A percentile compares a stretch with the other conserved stretches of the same genome.
Evolutionary conservation across 2,797 vertebrate species (phyloP).

Genomic region (Phylloscopus collybita): DNA sequence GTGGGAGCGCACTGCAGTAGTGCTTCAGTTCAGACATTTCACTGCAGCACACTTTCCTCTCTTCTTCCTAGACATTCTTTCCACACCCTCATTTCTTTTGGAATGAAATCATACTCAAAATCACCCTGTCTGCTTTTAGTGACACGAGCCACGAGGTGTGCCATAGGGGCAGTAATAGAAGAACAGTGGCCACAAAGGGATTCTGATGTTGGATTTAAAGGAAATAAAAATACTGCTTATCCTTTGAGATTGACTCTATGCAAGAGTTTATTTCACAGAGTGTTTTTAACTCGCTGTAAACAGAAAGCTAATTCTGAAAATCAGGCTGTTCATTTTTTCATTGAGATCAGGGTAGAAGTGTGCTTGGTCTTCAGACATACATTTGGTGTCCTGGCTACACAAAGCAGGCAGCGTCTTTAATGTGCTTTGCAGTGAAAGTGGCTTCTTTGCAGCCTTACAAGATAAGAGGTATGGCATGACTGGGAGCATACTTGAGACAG

Average conservation of each 20-base stretch:
- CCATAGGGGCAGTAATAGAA: neutral
- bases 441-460: neutral
- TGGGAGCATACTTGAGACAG: neutral
- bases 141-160: neutral
- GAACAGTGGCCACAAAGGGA: neutral
- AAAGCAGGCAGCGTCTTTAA: neutral
- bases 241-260: neutral
- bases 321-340: neutral
- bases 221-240: neutral
- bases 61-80: neutral
- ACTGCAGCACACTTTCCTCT: neutral
- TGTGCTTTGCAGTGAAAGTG: neutral
- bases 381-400: neutral
- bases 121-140: neutral
- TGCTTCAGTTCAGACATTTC: neutral
- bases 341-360: neutral
- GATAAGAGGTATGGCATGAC: neutral
- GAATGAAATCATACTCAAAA: neutral
- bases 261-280: neutral
- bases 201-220: neutral
- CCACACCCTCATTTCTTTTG: neutral
- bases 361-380: neutral
- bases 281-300: neutral
- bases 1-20: neutral
- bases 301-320: neutral